A percentile compares a stretch with the other conserved stretches of the same genome.
Evolutionary conservation across 2,797 vertebrate genomes (phyloP).

Genomic region (Carapus acus): DNA sequence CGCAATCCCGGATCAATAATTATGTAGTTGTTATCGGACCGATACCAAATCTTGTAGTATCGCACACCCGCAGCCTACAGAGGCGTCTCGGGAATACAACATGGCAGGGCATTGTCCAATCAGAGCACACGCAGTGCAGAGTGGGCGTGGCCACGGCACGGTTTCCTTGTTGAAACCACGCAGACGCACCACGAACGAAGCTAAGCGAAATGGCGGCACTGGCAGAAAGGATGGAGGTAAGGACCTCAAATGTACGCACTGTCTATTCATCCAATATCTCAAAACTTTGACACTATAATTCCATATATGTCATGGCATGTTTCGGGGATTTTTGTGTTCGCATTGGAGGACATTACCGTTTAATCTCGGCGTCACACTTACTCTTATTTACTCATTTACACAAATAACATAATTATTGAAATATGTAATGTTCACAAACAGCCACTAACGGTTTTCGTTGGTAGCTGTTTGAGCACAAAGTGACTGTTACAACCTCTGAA

Average conservation of each 20-base stretch:
- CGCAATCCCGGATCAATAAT: too few relatives aligned
- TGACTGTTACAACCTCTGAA: too few relatives aligned
- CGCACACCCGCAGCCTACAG: too few relatives aligned
- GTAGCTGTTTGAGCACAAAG: background rate
- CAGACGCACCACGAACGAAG: constrained; percentile 36
- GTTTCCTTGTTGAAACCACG: constrained; percentile 21
- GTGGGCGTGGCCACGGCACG: constrained; percentile 33
- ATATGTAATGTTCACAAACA: too few relatives aligned
- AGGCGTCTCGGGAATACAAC: background rate
- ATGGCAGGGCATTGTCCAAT: constrained; percentile 30
- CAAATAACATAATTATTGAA: too few relatives aligned
- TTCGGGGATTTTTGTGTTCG: background rate
- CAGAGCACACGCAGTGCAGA: background rate
- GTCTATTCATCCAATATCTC: too few relatives aligned
- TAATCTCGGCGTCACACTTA: constrained; percentile 28
- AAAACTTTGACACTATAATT: too few relatives aligned
- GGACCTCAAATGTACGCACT: constrained; percentile 2
- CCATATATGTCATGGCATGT: fast-evolving
- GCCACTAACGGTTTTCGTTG: too few relatives aligned
- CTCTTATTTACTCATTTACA: constrained; percentile 33
- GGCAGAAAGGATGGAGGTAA: constrained; percentile 79
- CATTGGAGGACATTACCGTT: constrained; percentile 41
- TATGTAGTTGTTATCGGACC: too few relatives aligned
- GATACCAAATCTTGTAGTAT: too few relatives aligned
- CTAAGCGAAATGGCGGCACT: constrained; percentile 83